Conservation (phyloP, 2,888 invertebrate species). For the Neoitamus cyanurus region DNA sequence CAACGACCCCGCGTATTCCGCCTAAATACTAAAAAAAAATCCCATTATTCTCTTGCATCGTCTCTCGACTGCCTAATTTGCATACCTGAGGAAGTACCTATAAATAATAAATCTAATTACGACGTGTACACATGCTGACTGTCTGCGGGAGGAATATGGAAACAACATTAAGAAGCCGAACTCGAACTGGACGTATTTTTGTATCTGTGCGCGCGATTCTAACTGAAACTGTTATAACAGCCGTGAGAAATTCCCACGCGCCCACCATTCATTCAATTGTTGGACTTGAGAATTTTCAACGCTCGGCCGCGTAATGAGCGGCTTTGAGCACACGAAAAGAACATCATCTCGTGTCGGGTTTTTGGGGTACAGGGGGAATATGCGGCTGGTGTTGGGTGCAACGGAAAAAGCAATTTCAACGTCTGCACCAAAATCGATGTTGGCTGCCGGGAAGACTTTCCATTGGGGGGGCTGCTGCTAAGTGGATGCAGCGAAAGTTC, state of each 20-base stretch:
- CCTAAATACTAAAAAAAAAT: neutral
- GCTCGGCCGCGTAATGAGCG: constrained; percentile 9
- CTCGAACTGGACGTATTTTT: neutral
- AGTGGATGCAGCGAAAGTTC: neutral
- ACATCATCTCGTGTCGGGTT: neutral
- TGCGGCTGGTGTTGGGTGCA: neutral
- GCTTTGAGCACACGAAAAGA: neutral
- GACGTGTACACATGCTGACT: neutral
- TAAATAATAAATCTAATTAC: neutral
- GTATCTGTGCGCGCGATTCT: neutral
- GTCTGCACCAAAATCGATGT: neutral
- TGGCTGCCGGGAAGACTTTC: neutral
- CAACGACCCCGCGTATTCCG: neutral
- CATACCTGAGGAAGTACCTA: neutral
- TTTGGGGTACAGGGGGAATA: neutral
- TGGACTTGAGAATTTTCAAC: constrained; percentile 23
- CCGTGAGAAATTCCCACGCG: neutral
- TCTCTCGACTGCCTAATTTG: neutral
- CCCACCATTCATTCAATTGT: constrained; percentile 13
- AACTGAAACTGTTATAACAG: neutral
- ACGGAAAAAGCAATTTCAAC: neutral
- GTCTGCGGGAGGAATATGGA: neutral
- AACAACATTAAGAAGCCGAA: neutral
- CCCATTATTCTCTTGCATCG: neutral
- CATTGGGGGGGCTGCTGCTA: neutral